Evolutionary conservation across 2,888 invertebrate genomes (phyloP).

Genomic region (Athalia circularis): DNA sequence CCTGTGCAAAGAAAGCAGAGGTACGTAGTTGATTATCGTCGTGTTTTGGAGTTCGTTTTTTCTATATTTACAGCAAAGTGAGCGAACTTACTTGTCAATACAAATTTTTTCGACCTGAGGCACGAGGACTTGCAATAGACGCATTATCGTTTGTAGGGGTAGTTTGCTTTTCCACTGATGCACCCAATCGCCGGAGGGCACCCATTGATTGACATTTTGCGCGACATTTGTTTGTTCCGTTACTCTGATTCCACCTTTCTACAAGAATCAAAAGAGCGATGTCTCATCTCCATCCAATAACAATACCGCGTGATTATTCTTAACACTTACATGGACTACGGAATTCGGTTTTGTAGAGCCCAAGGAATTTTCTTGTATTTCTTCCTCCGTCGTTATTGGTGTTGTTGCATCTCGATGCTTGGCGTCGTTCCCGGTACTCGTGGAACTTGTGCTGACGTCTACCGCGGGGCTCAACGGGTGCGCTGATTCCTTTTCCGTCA

Average conservation of each 20-base stretch:
- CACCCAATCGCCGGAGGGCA: slow-evolving; percentile 97
- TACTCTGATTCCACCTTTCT: slow-evolving; percentile 82
- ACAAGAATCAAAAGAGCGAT: slow-evolving; percentile 49
- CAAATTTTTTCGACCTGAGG: slow-evolving; percentile 99
- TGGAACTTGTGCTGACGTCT: slow-evolving; percentile 61
- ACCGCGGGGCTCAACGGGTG: slow-evolving; percentile 79
- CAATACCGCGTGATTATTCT: neutral
- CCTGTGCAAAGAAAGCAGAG: slow-evolving; percentile 74
- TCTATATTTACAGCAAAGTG: too few relatives aligned
- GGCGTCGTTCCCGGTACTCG: slow-evolving; percentile 46
- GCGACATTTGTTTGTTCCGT: slow-evolving; percentile 69
- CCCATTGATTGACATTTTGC: slow-evolving; percentile 79
- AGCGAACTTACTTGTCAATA: slow-evolving; percentile 90
- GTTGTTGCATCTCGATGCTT: slow-evolving; percentile 22
- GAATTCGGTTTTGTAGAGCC: slow-evolving; percentile 60
- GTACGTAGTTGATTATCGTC: slow-evolving; percentile 56
- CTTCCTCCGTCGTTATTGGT: slow-evolving; percentile 48
- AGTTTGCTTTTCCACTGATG: slow-evolving; percentile 97
- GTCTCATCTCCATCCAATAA: neutral
- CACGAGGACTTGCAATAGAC: slow-evolving; percentile 97
- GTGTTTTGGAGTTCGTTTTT: neutral
- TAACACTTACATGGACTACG: slow-evolving; percentile 69
- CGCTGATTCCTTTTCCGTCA: slow-evolving; percentile 96
- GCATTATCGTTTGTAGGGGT: slow-evolving; percentile 99
- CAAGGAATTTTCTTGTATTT: slow-evolving; percentile 41